A percentile compares a stretch with the other conserved stretches of the same genome.
Conservation (phyloP, 2,113 vertebrate genomes). For the Egretta garzetta region DNA sequence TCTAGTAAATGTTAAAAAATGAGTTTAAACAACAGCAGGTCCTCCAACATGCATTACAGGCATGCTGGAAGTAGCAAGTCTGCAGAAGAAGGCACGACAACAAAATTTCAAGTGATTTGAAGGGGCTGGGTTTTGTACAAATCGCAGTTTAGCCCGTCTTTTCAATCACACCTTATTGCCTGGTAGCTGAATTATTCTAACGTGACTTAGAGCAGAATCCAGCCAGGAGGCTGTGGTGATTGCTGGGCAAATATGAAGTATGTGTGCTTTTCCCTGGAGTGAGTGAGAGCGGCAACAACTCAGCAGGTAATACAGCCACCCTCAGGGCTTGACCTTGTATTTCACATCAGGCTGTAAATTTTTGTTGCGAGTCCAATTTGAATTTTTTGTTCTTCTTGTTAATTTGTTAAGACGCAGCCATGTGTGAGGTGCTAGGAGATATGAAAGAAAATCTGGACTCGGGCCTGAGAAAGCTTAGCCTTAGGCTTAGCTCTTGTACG, state of each 20-base stretch:
- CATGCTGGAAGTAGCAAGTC: background rate
- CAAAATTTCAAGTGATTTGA: background rate
- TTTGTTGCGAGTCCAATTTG: background rate
- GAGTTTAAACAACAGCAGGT: background rate
- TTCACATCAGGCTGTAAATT: background rate
- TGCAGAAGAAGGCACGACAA: background rate
- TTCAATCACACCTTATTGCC: background rate
- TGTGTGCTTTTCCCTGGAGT: background rate
- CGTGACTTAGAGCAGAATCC: background rate
- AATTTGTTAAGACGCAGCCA: background rate
- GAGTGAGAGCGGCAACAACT: background rate
- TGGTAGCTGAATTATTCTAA: background rate
- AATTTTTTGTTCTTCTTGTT: background rate
- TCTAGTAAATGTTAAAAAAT: slow-evolving; percentile 7
- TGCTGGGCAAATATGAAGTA: background rate
- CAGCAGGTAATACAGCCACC: background rate
- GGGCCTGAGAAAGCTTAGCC: background rate
- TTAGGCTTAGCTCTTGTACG: background rate
- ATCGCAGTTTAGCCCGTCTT: background rate
- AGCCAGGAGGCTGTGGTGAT: background rate
- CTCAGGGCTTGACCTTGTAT: background rate
- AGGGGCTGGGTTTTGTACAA: background rate
- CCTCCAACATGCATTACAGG: background rate
- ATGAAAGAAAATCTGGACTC: background rate
- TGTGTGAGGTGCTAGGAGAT: background rate